Evolutionary conservation across 1,140 invertebrate genomes (phyloP), one percentile per base, ranked within the genome.

Genomic region (Magallana angulata): DNA sequence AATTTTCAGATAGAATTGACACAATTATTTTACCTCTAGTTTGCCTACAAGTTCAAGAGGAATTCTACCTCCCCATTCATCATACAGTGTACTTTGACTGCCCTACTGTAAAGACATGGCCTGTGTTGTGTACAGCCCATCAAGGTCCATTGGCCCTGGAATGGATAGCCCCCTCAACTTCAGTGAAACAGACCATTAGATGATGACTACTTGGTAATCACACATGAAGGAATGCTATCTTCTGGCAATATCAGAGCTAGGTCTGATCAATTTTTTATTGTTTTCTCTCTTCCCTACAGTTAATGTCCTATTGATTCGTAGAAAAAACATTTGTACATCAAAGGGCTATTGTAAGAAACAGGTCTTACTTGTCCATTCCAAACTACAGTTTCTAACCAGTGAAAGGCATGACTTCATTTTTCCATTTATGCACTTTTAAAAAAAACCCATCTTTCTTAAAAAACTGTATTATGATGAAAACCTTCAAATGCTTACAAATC

Each of bases 201-300:
- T 76, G 68, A 76, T 18, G 68, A 30, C 24, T 76, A 0, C 24
- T 30, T 12, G 9, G 68, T 36, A 76, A 76, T 76, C 68, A 76
- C 68, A 76, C 24, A 76, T 76, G 30, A 36, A 76, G 68, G 68
- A 76, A 18, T 76, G 18, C 68, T 76, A 76, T 76, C 68, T 76
- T 30, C 24, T 76, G 68, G 18, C 68, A 30, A 76, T 36, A 76
- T 76, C 68, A 30, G 5, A 76, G 68, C 30, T 30, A 18, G 7
- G 24, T 76, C 30, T 76, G 68, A 76, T 76, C 68, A 76, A 76
- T 76, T 76, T 76, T 76, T 76, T 76, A 76, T 76, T 76, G 68
- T 76, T 76, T 76, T 76, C 68, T 76, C 60, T 62, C 68, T 76
- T 30, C 68, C 68, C 24, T 3, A 30, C 68, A 76, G 68, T 76